These are phyloP conservation scores for Geophilus truncorum DNA, from an alignment of 2,888 invertebrate species.

Conservation along the genomic window DNA sequence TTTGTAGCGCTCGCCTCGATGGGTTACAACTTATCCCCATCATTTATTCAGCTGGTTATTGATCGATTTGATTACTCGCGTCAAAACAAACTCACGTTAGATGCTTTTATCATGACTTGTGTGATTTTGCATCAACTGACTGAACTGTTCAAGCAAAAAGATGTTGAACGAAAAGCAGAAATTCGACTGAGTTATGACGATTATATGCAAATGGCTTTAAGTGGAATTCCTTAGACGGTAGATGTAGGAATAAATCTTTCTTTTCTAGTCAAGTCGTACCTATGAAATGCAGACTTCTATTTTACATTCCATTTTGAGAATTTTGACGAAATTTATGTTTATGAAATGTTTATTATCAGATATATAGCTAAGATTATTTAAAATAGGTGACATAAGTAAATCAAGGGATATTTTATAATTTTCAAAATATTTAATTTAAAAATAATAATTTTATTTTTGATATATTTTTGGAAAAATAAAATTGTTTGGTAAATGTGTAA, in stretches of 20 bases:
- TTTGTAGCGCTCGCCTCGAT: conserved; percentile 69
- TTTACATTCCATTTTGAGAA: no score
- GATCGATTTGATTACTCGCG: conserved; percentile 63
- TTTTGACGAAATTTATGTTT: no score
- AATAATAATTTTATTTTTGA: no score
- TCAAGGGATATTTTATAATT: no score
- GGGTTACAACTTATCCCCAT: conserved; percentile 78
- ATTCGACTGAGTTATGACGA: conserved; percentile 87
- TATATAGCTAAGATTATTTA: no score
- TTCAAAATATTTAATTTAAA: no score
- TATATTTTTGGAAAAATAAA: no score
- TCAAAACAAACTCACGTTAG: conserved; percentile 57
- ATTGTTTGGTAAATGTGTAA: no score
- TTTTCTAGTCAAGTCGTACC: not conserved
- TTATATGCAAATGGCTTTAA: conserved; percentile 73
- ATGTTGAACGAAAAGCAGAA: conserved; percentile 71
- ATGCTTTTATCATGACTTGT: conserved; percentile 81
- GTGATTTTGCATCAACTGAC: conserved; percentile 81
- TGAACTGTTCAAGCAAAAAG: conserved; percentile 76
- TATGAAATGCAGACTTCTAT: no score
- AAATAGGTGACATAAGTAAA: no score
- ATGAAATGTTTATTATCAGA: no score
- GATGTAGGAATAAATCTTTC: no score
- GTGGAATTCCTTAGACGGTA: conserved; percentile 4
- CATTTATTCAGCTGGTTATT: conserved; percentile 67